Percentiles rank a stretch among this genome's conserved stretches.
Evolutionary conservation across 2,888 invertebrate species (phyloP).

Genomic region (Melinaea marsaeus): DNA sequence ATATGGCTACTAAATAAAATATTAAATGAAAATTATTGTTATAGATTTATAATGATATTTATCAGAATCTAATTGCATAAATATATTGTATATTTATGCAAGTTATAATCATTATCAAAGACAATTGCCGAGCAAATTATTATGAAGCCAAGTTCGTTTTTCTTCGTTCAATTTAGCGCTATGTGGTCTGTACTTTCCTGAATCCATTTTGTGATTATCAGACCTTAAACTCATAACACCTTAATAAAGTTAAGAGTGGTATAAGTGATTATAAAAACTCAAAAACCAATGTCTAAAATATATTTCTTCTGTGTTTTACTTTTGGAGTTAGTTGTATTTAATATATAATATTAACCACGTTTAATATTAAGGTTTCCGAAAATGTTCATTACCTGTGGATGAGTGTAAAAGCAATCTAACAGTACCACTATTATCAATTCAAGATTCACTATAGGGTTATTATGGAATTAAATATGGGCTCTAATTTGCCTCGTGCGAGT

Average conservation of each 20-base stretch:
- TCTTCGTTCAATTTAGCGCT: conserved; percentile 94
- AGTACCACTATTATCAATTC: no score
- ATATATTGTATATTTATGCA: not conserved
- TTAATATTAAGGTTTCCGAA: not conserved
- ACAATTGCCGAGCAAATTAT: conserved; percentile 81
- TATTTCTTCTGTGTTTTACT: no score
- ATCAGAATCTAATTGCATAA: no score
- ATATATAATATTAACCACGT: no score
- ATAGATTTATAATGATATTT: no score
- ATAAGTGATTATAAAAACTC: conserved; percentile 14
- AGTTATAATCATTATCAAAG: conserved; percentile 14
- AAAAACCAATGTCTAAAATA: not conserved
- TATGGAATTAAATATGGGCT: no score
- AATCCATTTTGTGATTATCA: conserved; percentile 98
- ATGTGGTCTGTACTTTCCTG: conserved; percentile 93
- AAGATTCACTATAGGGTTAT: no score
- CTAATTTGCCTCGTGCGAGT: conserved; percentile 62
- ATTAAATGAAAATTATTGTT: no score
- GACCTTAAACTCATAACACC: conserved; percentile 99
- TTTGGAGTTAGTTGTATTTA: no score
- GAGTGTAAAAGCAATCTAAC: no score
- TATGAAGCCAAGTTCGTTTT: conserved; percentile 84
- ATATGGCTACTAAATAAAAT: no score
- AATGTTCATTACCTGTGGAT: no score
- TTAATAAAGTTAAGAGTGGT: conserved; percentile 46